A percentile compares a stretch with the other conserved stretches of the same genome.
phyloP scores from a whole-genome alignment of 2,113 vertebrate genomes.

The Dromaius novaehollandiae region DNA sequence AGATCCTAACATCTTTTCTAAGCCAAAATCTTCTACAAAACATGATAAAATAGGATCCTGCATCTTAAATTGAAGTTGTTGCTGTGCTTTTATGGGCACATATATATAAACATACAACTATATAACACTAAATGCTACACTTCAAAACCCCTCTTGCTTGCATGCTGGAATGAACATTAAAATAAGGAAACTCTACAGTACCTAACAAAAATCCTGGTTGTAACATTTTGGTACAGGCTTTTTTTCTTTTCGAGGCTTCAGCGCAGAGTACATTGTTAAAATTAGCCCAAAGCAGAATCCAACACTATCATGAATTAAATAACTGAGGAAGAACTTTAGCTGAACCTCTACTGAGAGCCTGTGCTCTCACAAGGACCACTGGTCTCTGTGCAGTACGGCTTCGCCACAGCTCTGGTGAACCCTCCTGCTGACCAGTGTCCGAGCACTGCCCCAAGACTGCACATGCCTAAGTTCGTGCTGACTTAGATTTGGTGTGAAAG shows the following conservation, averaged over 20 bases:
- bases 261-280: background rate
- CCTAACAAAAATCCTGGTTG: background rate
- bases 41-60: background rate
- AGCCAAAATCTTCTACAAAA: background rate
- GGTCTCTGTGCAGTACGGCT: rapidly evolving
- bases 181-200: background rate
- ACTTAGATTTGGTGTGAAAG: background rate
- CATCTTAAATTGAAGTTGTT: background rate
- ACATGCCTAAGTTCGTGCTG: background rate
- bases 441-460: background rate
- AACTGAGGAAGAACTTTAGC: rapidly evolving
- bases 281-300: background rate
- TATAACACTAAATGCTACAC: background rate
- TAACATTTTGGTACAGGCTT: background rate
- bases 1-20: background rate
- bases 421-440: background rate
- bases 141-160: background rate
- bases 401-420: rapidly evolving
- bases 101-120: background rate
- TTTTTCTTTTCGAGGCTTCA: background rate
- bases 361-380: rapidly evolving
- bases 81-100: background rate
- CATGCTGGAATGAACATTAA: background rate
- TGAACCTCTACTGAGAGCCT: background rate
- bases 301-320: background rate